Evolutionary conservation across 2,113 vertebrate genomes (phyloP), one percentile per base, ranked within the genome.

Genomic region (Myiozetetes cayanensis): DNA sequence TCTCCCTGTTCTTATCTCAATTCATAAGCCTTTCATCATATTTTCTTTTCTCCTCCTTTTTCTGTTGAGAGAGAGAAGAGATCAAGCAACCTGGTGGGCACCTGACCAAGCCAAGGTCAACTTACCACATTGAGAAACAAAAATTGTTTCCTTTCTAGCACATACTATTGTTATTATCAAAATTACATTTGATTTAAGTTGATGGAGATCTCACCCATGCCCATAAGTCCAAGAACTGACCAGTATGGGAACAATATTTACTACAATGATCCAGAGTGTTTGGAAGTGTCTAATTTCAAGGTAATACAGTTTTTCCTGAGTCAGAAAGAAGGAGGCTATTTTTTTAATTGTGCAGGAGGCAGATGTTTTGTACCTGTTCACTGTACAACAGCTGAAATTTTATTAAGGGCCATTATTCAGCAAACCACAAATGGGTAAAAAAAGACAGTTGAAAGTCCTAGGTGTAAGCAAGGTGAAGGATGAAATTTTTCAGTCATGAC

Each of bases 11-110:
- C 30, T 87, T 84, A 30, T 13, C 33, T 33, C 6, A 7, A 39
- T 15, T 4, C 33, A 15, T 3, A 4, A 80, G 9, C 4, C 12
- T 53, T 78, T 63, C 2, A 0, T 35, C 11, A 6, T 75, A 20
- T 52, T 62, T 75, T n/a, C n/a, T n/a, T n/a, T n/a, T 43, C 22
- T 80, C 5, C 3, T 4, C 2, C 8, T 56, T 1, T 1, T 43
- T 23, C 37, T 66, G 5, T 52, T 62, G 25, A 85, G 16, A 4
- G 27, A 8, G 7, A 23, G 5, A 4, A 84, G 17, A 19, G 23
- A 75, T 17, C 52, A 21, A 76, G 14, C 19, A 75, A 6, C 6
- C 28, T 61, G 16, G 3, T 70, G 55, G 28, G 12, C 19, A 66
- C 15, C 24, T 75, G 41, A 30, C 1, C 8, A 41, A 47, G 9